Base-by-base conservation (phyloP, 2,888 invertebrate species). In the Ashinkailepas kermadecensis region DNA sequence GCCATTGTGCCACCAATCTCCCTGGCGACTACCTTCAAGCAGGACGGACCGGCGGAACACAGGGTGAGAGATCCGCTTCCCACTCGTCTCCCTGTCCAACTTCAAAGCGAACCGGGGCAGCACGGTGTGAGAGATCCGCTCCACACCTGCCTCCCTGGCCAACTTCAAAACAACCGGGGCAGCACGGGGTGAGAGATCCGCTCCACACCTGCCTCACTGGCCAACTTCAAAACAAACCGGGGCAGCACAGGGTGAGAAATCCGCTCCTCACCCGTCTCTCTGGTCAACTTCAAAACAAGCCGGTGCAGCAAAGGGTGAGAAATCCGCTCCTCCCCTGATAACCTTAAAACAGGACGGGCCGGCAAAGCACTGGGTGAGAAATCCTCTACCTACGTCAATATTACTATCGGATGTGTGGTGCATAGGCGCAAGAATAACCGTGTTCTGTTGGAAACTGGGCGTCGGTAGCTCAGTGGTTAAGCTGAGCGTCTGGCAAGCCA, bases 1-100 rank as follows among this genome's bases (percentile, higher is more conserved):
- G 92, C 95, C 81, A 94, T 99, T 8, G 93, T 99, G 54, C 93
- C 97, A 13, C 96, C 96, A 0, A 93, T 99, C 86, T 93, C 95
- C 0, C 90, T 94, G 85, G 92, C 97, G 1, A 96, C 99, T 1
- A 99, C 85, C 23, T 85, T 83, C 82, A 85, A 84, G 70, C 84
- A 85, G 80, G 80, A 84, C 57, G 84, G 81, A n/a, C 85, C 84
- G n/a, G 84, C 83, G 18, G 81, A 85, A 15, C 83, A 83, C 80
- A 85, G 83, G 82, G 84, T 84, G 58, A 83, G 82, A 23, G 9
- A 8, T 1, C 7, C n/a, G 67, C n/a, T 67, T 3, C 12, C 6
- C 12, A n/a, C 6, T 10, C 25, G 9, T 1, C n/a, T 11, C 12
- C 23, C 12, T 2, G n/a, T n/a, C 18, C 18, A 12, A 23, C 65